A percentile compares a stretch with the other conserved stretches of the same genome.
These are phyloP conservation scores for Thryonomys swinderianus DNA, from an alignment of 2,113 vertebrate genomes.

Conservation along the genomic window DNA sequence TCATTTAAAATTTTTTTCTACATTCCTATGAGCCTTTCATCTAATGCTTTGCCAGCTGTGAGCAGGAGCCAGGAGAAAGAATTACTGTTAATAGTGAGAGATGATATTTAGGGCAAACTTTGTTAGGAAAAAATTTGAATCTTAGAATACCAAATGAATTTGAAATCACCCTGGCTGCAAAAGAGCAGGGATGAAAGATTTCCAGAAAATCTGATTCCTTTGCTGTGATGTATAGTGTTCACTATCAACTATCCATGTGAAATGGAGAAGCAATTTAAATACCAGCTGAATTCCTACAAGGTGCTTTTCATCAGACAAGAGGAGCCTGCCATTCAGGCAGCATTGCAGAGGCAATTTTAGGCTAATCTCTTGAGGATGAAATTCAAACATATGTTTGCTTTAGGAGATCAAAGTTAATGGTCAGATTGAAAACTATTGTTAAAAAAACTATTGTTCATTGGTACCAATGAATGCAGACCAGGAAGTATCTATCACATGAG, in stretches of 20 bases:
- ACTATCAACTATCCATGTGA: neutral
- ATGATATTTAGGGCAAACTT: constrained; percentile 20
- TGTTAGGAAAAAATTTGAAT: constrained; percentile 31
- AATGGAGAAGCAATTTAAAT: neutral
- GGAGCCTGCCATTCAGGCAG: neutral
- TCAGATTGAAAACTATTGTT: neutral
- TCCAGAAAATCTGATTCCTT: neutral
- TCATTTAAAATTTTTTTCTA: constrained; percentile 45
- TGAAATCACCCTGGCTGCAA: neutral
- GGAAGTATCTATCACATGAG: neutral
- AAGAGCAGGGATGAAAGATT: neutral
- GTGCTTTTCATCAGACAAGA: constrained; percentile 9
- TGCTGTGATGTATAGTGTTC: neutral
- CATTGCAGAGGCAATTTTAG: neutral
- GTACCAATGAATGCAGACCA: neutral
- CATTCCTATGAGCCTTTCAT: constrained; percentile 30
- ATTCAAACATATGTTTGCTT: neutral
- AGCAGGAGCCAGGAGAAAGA: constrained; percentile 5
- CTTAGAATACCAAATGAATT: constrained; percentile 2
- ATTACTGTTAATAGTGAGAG: neutral
- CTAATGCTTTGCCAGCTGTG: neutral
- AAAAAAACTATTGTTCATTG: too few species aligned
- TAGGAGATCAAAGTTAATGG: neutral
- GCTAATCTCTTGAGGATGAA: constrained; percentile 13
- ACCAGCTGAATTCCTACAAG: neutral